A percentile compares a stretch with the other conserved stretches of the same genome.
These are phyloP conservation scores for Austrolebias charrua DNA, from an alignment of 2,797 vertebrate genomes.

Conservation along the genomic window DNA sequence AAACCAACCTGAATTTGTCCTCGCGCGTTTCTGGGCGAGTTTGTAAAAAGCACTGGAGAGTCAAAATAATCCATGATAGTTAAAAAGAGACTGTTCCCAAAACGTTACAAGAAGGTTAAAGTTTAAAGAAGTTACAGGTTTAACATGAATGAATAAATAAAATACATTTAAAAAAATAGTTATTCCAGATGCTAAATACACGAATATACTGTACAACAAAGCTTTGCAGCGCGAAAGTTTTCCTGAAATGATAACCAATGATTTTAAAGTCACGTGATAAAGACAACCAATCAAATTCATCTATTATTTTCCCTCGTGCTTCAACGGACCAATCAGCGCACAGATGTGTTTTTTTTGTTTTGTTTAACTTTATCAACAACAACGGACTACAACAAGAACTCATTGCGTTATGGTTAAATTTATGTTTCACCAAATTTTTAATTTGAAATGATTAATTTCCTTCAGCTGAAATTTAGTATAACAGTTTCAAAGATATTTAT, in stretches of 20 bases:
- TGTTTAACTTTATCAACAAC: background rate
- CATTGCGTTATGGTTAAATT: no score
- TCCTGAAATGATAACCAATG: constrained; percentile 28
- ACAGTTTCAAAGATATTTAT: no score
- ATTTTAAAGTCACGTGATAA: constrained; percentile 10
- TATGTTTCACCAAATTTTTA: no score
- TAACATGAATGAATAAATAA: background rate
- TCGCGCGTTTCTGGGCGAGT: constrained; percentile 82
- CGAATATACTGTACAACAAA: background rate
- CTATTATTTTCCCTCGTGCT: accelerated
- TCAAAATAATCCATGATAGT: constrained; percentile 83
- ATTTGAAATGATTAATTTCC: no score
- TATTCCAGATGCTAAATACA: background rate
- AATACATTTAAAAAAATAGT: background rate
- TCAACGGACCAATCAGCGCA: constrained; percentile 18
- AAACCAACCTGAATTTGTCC: constrained; percentile 90
- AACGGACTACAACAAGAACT: background rate
- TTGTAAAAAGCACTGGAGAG: constrained; percentile 78
- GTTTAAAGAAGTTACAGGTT: no score
- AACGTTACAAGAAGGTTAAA: background rate
- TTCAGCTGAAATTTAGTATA: no score
- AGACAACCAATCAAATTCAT: background rate
- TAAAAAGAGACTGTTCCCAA: background rate
- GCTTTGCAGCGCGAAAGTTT: constrained; percentile 23
- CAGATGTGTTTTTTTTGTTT: background rate